Percentiles rank a stretch among this genome's conserved stretches.
phyloP scores from a whole-genome alignment of 2,888 invertebrate species.

The Strigamia maritima region DNA sequence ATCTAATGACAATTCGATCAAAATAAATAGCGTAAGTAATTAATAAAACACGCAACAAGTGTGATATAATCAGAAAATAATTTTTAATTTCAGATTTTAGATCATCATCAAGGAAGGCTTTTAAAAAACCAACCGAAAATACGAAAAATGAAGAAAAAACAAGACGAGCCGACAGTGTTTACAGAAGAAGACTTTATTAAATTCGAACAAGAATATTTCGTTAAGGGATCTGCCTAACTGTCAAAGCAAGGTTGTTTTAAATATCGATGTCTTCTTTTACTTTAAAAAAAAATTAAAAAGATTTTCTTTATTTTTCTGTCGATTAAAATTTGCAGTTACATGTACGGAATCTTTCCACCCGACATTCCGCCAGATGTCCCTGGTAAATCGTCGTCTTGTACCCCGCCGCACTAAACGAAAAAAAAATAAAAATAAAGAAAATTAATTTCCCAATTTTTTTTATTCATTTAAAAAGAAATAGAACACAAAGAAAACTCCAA shows the following conservation, averaged over 20 bases:
- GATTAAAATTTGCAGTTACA: slow-evolving; percentile 34
- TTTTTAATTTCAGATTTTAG: slow-evolving; percentile 35
- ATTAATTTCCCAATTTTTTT: background rate
- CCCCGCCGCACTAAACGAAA: slow-evolving; percentile 48
- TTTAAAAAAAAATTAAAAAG: slow-evolving; percentile 11
- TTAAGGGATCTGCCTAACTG: slow-evolving; percentile 44
- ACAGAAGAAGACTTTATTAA: slow-evolving; percentile 67
- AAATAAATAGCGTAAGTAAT: background rate
- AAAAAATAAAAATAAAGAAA: background rate
- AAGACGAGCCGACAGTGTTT: slow-evolving; percentile 61
- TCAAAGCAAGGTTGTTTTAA: background rate
- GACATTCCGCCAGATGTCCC: slow-evolving; percentile 44
- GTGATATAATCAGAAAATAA: background rate
- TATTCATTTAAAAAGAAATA: background rate
- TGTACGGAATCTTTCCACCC: slow-evolving; percentile 44
- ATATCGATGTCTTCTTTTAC: background rate
- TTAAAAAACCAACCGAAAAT: slow-evolving; percentile 36
- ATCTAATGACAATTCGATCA: background rate
- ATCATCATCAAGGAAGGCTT: slow-evolving; percentile 45
- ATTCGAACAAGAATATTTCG: slow-evolving; percentile 65
- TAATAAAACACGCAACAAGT: background rate
- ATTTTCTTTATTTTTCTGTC: background rate
- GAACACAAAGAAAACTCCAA: background rate
- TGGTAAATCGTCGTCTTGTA: slow-evolving; percentile 46
- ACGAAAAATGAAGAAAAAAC: background rate